Conservation (phyloP, 2,797 vertebrate species). For the Odontamblyopus rebecca region DNA sequence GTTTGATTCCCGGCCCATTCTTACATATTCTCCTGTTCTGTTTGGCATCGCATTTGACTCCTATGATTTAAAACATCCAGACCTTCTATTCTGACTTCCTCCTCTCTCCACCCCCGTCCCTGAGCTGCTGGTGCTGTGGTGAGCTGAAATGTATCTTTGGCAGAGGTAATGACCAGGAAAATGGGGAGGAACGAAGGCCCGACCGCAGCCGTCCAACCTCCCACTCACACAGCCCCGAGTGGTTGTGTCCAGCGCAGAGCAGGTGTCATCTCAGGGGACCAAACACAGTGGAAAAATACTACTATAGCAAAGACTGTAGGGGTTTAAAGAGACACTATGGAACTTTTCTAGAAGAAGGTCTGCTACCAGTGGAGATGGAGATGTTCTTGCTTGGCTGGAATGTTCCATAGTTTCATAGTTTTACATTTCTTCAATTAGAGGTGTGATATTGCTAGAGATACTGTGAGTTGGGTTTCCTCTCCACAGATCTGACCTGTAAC, state of each 20-base stretch:
- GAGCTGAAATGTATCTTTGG: constrained; percentile 68
- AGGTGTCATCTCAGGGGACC: constrained; percentile 7
- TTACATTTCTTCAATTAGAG: too few species aligned
- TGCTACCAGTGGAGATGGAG: too few species aligned
- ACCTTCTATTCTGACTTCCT: background rate
- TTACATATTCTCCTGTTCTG: background rate
- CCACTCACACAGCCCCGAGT: constrained; percentile 6
- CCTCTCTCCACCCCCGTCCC: constrained; percentile 21
- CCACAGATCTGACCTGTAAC: too few species aligned
- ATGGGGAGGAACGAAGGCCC: constrained; percentile 41
- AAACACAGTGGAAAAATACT: constrained; percentile 2
- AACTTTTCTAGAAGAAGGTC: too few species aligned
- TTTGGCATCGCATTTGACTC: background rate
- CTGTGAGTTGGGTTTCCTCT: too few species aligned
- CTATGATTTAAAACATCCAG: background rate
- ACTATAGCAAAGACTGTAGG: background rate
- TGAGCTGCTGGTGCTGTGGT: constrained; percentile 46
- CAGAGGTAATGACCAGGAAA: constrained; percentile 31
- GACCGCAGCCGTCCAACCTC: constrained; percentile 31
- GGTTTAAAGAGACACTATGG: background rate
- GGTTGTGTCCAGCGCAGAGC: constrained; percentile 1
- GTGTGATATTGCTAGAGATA: too few species aligned
- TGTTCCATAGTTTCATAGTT: too few species aligned
- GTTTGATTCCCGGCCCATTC: background rate
- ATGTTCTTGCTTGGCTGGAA: too few species aligned